Conservation (phyloP, 2,888 invertebrate genomes). For the Lordiphosa fenestrarum region DNA sequence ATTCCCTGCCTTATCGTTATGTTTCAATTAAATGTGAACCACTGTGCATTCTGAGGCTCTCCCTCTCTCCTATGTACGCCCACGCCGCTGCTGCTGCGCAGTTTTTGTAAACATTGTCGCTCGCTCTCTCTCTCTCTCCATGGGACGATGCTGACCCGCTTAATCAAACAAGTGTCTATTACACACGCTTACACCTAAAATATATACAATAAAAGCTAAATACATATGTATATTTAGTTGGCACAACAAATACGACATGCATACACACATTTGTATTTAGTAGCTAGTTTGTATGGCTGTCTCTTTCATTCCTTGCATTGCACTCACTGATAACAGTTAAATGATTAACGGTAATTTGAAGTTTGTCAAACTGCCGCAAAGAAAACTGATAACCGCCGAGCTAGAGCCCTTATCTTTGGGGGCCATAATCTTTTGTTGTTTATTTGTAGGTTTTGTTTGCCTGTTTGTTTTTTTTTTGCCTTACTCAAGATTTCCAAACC, state of each 20-base stretch:
- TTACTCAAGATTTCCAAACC: slow-evolving; percentile 20
- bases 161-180: slow-evolving; percentile 65
- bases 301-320: slow-evolving; percentile 16
- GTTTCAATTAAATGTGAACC: slow-evolving; percentile 8
- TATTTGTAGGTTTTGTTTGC: slow-evolving; percentile 5
- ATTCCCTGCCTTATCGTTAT: slow-evolving; percentile 25
- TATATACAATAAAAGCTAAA: slow-evolving; percentile 3
- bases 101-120: slow-evolving; percentile 45
- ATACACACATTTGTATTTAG: not conserved
- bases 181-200: slow-evolving; percentile 18
- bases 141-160: slow-evolving; percentile 33
- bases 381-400: not conserved
- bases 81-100: slow-evolving; percentile 56
- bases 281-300: slow-evolving; percentile 1
- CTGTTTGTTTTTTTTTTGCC: slow-evolving; percentile 6
- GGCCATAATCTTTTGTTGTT: slow-evolving; percentile 43
- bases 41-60: slow-evolving; percentile 31
- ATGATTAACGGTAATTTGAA: slow-evolving; percentile 19
- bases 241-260: slow-evolving; percentile 20
- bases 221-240: slow-evolving; percentile 20
- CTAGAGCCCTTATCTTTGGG: slow-evolving; percentile 41
- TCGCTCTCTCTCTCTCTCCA: not conserved
- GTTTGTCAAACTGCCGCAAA: slow-evolving; percentile 10
- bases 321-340: slow-evolving; percentile 25
- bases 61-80: slow-evolving; percentile 29